These are phyloP conservation scores for Pararge aegeria DNA, from an alignment of 1,140 invertebrate genomes.

Conservation along the genomic window DNA sequence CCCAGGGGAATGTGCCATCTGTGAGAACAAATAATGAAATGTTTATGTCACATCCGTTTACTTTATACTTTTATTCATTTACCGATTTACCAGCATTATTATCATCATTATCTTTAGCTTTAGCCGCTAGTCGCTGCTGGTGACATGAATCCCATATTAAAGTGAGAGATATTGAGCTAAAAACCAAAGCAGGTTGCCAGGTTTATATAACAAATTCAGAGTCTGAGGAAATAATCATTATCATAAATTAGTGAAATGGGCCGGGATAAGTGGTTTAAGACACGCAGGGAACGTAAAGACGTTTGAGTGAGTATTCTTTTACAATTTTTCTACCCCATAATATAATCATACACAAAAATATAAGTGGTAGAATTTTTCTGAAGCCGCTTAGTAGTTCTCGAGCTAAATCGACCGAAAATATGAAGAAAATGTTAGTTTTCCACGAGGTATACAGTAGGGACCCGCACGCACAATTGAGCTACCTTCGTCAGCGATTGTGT, in stretches of 20 bases:
- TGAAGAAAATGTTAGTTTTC: constrained; percentile 15
- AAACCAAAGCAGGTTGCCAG: too few species aligned
- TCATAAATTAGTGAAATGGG: too few species aligned
- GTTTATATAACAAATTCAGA: too few species aligned
- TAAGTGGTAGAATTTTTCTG: background rate
- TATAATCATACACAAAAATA: background rate
- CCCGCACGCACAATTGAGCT: constrained; percentile 18
- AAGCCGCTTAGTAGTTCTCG: background rate
- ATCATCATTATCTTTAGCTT: too few species aligned
- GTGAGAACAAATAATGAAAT: constrained; percentile 11
- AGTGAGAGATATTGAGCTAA: too few species aligned
- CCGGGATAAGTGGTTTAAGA: too few species aligned
- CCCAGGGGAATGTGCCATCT: constrained; percentile 37
- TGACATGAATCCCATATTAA: too few species aligned
- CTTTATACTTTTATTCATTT: background rate
- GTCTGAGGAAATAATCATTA: too few species aligned
- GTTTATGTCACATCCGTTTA: constrained; percentile 7
- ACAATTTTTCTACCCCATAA: too few species aligned
- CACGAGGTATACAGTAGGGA: constrained; percentile 11
- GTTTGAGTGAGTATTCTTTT: too few species aligned
- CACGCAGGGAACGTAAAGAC: too few species aligned
- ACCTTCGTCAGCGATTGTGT: constrained; percentile 17
- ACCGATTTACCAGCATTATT: background rate
- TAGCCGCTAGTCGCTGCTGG: too few species aligned
- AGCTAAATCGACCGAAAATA: constrained; percentile 8